These are phyloP conservation scores for Erebia ligea DNA, from an alignment of 2,888 invertebrate species.

Conservation along the genomic window DNA sequence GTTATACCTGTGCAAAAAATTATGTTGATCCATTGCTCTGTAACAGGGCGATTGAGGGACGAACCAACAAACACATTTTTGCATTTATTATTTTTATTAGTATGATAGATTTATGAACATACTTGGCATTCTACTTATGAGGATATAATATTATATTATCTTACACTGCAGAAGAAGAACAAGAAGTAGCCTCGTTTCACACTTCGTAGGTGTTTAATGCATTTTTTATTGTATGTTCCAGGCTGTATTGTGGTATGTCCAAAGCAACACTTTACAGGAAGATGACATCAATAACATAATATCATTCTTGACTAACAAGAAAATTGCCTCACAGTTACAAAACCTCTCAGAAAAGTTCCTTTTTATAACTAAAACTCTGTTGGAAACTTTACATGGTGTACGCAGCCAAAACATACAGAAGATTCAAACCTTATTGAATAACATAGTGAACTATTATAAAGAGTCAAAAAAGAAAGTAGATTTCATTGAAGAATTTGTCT, in stretches of 20 bases:
- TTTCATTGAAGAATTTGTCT: constrained; percentile 64
- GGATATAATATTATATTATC: too few relatives aligned
- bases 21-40: too few relatives aligned
- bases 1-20: too few relatives aligned
- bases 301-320: constrained; percentile 64
- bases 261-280: constrained; percentile 55
- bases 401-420: constrained; percentile 42
- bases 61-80: too few relatives aligned
- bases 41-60: too few relatives aligned
- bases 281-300: constrained; percentile 57
- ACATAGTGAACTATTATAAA: constrained; percentile 62
- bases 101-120: too few relatives aligned
- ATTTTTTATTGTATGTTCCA: constrained; percentile 50
- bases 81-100: too few relatives aligned
- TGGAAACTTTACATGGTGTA: constrained; percentile 56
- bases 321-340: constrained; percentile 58
- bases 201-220: neutral
- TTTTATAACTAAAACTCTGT: constrained; percentile 56
- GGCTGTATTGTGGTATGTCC: constrained; percentile 66
- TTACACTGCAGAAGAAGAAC: too few relatives aligned
- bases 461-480: constrained; percentile 72
- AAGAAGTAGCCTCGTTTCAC: too few relatives aligned
- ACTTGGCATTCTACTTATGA: too few relatives aligned
- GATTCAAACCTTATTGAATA: constrained; percentile 56
- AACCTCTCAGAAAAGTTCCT: constrained; percentile 62